Base-by-base conservation (phyloP, 2,797 vertebrate species). In the Hippocampus kuda region DNA sequence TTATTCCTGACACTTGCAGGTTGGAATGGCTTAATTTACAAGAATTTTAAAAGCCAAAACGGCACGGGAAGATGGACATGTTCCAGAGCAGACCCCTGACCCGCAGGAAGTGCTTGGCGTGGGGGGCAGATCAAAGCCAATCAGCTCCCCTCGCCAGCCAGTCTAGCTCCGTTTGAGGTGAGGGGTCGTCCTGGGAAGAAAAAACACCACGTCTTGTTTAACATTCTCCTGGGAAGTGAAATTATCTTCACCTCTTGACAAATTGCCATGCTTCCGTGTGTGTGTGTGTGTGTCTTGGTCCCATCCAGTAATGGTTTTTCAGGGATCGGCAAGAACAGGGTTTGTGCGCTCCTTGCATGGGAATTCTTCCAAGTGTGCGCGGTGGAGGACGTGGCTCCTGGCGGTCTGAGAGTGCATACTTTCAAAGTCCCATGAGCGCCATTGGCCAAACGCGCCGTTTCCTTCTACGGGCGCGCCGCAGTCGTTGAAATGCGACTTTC, bases 21-120 rank as follows among this genome's bases (percentile, higher is more conserved):
- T 88, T 88, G 83, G 81, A 88, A 85, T 88, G 74, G 84, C 81
- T 89, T 90, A 86, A 89, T 90, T 89, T 88, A 87, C 81, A 85
- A 84, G 87, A 89, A 91, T 90, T 90, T 89, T 87, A 89, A 90
- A 90, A 91, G 88, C 84, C 79, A 87, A 89, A 91, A 90, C 87
- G 86, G 81, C 84, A 87, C 81, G 78, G 90, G 90, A 85, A 87
- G 87, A 89, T 81, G 85, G 89, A 91, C 87, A 89, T 90, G 86
- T 91, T 91, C 89, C 90, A 92, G 91, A 90, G 77, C 62, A 34
- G 84, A 90, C 89, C 90, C 83, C 70, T 87, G 87, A 88, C 88
- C 90, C 24, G 82, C 85, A 90, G 90, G 90, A 91, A 91, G 89
- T 88, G 86, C 87, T 90, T 88, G 86, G 83, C 71, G 81, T 76